phyloP scores from a whole-genome alignment of 2,113 vertebrate species.

The Mus spicilegus region DNA sequence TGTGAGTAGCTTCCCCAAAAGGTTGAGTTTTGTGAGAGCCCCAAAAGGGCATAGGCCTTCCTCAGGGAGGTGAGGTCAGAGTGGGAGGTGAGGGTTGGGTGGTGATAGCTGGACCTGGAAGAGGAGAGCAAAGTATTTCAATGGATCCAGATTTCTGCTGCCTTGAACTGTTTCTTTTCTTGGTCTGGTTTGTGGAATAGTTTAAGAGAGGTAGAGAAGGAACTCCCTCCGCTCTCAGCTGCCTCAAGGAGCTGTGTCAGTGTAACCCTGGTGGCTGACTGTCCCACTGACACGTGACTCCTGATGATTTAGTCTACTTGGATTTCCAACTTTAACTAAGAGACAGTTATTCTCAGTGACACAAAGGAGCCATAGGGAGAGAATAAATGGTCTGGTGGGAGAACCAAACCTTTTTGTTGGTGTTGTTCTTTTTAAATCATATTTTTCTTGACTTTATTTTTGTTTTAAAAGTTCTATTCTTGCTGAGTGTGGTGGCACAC shows the following conservation, averaged over 20 bases:
- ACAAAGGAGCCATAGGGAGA: neutral
- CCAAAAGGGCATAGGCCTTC: neutral
- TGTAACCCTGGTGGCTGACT: neutral
- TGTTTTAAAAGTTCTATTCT: slow-evolving; percentile 44
- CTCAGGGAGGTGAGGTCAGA: neutral
- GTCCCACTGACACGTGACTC: neutral
- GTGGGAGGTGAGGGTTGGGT: neutral
- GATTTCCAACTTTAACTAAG: neutral
- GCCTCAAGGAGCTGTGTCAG: neutral
- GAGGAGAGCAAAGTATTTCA: neutral
- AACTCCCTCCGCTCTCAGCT: neutral
- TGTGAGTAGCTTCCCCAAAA: slow-evolving; percentile 89
- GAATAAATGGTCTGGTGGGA: neutral
- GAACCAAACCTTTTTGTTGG: neutral
- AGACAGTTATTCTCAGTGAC: neutral
- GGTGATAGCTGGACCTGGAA: neutral
- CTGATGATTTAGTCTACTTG: neutral
- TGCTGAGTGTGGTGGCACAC: neutral
- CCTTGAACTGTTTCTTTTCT: neutral
- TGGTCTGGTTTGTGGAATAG: slow-evolving; percentile 16
- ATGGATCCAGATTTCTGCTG: neutral
- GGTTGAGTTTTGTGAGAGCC: neutral
- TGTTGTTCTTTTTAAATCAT: neutral
- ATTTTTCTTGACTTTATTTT: slow-evolving; percentile 47
- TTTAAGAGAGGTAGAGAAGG: slow-evolving; percentile 10